Conservation (phyloP, 2,113 vertebrate genomes). For the Trinectes maculatus region DNA sequence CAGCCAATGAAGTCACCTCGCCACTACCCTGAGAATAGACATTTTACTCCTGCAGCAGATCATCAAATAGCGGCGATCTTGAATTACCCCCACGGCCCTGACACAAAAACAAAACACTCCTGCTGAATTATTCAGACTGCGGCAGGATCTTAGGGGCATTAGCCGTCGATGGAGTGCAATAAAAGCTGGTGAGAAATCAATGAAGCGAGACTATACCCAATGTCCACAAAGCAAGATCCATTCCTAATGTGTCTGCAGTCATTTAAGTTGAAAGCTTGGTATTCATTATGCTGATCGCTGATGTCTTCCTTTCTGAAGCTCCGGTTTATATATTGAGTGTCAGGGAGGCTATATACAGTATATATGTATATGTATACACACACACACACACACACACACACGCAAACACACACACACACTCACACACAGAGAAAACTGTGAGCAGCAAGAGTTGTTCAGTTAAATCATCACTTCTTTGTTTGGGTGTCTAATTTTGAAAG, state of each 20-base stretch:
- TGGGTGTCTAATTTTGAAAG: slow-evolving; percentile 5
- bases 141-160: slow-evolving; percentile 76
- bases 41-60: slow-evolving; percentile 70
- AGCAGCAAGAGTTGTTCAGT: too few relatives aligned
- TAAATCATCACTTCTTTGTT: slow-evolving; percentile 20
- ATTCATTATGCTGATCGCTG: slow-evolving; percentile 53
- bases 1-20: slow-evolving; percentile 46
- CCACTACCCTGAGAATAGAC: slow-evolving; percentile 56
- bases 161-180: slow-evolving; percentile 75
- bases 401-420: too few relatives aligned
- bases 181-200: slow-evolving; percentile 81
- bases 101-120: slow-evolving; percentile 81
- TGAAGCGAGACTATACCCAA: slow-evolving; percentile 74
- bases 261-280: slow-evolving; percentile 63
- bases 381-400: too few relatives aligned
- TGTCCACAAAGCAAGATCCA: slow-evolving; percentile 74
- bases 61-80: slow-evolving; percentile 76
- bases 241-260: slow-evolving; percentile 76
- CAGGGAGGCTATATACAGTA: neutral
- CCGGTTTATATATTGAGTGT: slow-evolving; percentile 3
- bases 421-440: neutral
- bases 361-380: neutral
- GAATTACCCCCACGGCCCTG: slow-evolving; percentile 72
- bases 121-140: slow-evolving; percentile 81
- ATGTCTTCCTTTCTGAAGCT: slow-evolving; percentile 54